Percentiles rank a stretch among this genome's conserved stretches.
Conservation (phyloP, 2,888 invertebrate genomes). For the Hirtodrosophila alboralis region DNA sequence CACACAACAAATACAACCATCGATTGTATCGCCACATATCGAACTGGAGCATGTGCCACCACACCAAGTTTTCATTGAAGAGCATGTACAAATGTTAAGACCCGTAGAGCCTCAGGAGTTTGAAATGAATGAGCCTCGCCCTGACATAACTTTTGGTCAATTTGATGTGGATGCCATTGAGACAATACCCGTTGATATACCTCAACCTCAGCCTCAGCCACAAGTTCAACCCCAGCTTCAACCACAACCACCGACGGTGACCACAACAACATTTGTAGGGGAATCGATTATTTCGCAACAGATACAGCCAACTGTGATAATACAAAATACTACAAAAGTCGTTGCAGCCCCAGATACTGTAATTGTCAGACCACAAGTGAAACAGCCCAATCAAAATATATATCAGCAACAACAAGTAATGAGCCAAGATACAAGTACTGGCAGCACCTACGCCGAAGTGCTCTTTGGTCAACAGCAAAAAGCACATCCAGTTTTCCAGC, state of each 20-base stretch:
- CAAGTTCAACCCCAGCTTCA: conserved; percentile 17
- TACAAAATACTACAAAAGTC: conserved; percentile 32
- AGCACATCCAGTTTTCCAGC: conserved; percentile 84
- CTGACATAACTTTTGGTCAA: conserved; percentile 82
- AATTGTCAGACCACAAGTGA: conserved; percentile 50
- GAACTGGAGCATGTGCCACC: conserved; percentile 24
- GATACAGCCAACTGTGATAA: conserved; percentile 58
- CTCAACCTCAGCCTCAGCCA: conserved; percentile 6
- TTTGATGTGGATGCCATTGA: conserved; percentile 82
- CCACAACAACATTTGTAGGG: conserved; percentile 45
- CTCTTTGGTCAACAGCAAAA: conserved; percentile 79
- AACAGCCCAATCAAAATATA: conserved; percentile 37
- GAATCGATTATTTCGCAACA: conserved; percentile 41
- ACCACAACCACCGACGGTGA: conserved; percentile 17
- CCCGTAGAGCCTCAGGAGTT: conserved; percentile 75
- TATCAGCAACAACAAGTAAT: conserved; percentile 36
- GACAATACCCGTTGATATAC: conserved; percentile 68
- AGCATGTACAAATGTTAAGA: conserved; percentile 59
- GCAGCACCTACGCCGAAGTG: conserved; percentile 82
- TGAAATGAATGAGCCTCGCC: conserved; percentile 74
- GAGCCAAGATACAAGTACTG: conserved; percentile 55
- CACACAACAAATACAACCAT: conserved; percentile 60
- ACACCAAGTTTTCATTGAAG: conserved; percentile 55
- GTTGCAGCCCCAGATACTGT: conserved; percentile 15
- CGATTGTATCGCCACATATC: conserved; percentile 15